Percentiles rank a stretch among this genome's conserved stretches.
phyloP scores from a whole-genome alignment of 2,113 vertebrate species.

The Prunella fulvescens region DNA sequence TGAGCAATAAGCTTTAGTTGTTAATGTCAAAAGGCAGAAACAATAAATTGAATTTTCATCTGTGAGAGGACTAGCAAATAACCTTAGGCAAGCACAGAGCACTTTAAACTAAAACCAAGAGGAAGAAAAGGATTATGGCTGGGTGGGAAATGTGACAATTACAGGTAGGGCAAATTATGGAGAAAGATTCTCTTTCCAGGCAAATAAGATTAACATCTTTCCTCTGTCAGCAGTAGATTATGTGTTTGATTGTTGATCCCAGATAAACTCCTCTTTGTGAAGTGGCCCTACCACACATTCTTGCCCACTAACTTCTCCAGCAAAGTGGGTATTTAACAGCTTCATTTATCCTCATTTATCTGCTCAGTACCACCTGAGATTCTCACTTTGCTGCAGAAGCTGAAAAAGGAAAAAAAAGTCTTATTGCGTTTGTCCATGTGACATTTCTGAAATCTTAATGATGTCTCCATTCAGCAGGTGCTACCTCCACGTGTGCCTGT shows the following conservation, averaged over 20 bases:
- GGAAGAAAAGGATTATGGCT: background rate
- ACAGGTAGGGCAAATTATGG: background rate
- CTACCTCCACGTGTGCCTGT: background rate
- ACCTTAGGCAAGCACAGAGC: background rate
- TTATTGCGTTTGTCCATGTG: background rate
- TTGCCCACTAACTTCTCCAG: background rate
- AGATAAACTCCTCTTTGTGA: background rate
- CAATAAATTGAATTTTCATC: background rate
- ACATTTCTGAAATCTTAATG: background rate
- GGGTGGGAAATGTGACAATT: background rate
- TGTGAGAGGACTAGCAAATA: background rate
- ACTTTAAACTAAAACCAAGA: background rate
- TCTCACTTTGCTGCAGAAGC: background rate
- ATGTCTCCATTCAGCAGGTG: background rate
- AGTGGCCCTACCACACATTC: background rate
- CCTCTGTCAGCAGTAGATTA: background rate
- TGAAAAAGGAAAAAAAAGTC: background rate
- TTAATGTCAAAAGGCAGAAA: conserved; percentile 2
- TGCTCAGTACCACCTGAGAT: background rate
- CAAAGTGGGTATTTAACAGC: background rate
- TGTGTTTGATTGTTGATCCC: background rate
- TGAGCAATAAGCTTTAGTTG: background rate
- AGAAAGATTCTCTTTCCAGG: background rate
- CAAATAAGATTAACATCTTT: background rate
- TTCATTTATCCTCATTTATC: background rate